phyloP scores from a whole-genome alignment of 2,888 invertebrate species.

The Lottia gigantea region DNA sequence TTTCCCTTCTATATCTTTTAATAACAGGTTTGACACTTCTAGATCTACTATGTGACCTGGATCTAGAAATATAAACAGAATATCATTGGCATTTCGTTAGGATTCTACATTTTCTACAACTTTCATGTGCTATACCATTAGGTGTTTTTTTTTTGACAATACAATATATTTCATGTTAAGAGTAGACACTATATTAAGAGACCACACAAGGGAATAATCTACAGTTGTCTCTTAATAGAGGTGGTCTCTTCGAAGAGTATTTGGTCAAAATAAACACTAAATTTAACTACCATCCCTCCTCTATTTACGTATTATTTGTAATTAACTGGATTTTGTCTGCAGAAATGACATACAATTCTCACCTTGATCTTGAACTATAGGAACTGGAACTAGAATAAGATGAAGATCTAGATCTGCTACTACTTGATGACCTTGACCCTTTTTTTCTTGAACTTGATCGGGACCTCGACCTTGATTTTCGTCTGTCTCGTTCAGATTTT shows the following conservation, averaged over 20 bases:
- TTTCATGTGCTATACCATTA: too few species aligned
- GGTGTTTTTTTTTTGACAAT: too few species aligned
- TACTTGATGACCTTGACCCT: slow-evolving; percentile 37
- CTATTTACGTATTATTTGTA: too few species aligned
- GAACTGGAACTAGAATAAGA: slow-evolving; percentile 46
- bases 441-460: slow-evolving; percentile 37
- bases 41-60: slow-evolving; percentile 33
- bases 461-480: slow-evolving; percentile 32
- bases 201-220: not conserved
- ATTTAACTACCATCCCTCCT: too few species aligned
- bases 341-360: slow-evolving; percentile 13
- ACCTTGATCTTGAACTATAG: slow-evolving; percentile 51
- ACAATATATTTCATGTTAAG: not conserved
- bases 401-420: slow-evolving; percentile 32
- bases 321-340: too few species aligned
- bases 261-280: too few species aligned
- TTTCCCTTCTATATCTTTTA: slow-evolving; percentile 61
- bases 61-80: slow-evolving; percentile 15
- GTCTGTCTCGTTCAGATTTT: slow-evolving; percentile 23
- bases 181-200: too few species aligned
- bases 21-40: slow-evolving; percentile 39
- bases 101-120: not conserved
- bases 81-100: not conserved
- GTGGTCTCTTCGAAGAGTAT: too few species aligned
- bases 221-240: too few species aligned